Conservation (phyloP, 2,113 vertebrate genomes). For the Gavialis gangeticus region DNA sequence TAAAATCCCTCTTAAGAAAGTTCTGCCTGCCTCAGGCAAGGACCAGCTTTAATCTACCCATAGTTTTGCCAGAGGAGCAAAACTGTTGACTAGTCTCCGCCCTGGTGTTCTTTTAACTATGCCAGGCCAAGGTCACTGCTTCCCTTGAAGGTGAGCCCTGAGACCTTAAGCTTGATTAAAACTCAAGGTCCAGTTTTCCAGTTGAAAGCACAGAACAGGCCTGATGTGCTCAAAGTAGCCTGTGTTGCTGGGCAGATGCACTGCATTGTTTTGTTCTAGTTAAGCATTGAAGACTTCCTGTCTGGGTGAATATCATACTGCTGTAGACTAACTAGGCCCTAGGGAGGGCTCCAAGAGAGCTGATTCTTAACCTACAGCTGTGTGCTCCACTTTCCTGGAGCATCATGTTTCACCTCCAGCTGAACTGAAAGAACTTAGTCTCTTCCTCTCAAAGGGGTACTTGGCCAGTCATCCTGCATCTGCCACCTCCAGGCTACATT, state of each 20-base stretch:
- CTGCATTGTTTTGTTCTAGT: background rate
- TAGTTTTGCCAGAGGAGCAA: background rate
- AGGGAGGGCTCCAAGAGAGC: background rate
- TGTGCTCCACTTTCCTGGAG: background rate
- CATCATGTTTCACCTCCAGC: background rate
- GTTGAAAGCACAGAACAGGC: background rate
- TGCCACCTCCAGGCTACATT: background rate
- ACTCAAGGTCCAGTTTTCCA: background rate
- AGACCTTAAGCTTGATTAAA: background rate
- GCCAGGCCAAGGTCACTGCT: background rate
- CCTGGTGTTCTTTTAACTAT: background rate
- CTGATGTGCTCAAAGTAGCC: rapidly evolving
- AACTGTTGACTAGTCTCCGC: background rate
- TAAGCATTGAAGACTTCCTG: rapidly evolving
- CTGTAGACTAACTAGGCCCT: background rate
- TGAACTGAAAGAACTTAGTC: background rate
- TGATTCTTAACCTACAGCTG: background rate
- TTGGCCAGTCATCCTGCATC: background rate
- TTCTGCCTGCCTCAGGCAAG: background rate
- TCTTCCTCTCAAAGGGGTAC: rapidly evolving
- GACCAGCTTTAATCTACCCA: background rate
- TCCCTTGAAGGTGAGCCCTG: background rate
- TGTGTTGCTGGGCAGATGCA: background rate
- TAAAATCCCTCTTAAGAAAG: background rate
- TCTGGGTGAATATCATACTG: background rate